Evolutionary conservation across 2,888 invertebrate species (phyloP), one percentile per base, ranked within the genome.

Genomic region (Celastrina argiolus): DNA sequence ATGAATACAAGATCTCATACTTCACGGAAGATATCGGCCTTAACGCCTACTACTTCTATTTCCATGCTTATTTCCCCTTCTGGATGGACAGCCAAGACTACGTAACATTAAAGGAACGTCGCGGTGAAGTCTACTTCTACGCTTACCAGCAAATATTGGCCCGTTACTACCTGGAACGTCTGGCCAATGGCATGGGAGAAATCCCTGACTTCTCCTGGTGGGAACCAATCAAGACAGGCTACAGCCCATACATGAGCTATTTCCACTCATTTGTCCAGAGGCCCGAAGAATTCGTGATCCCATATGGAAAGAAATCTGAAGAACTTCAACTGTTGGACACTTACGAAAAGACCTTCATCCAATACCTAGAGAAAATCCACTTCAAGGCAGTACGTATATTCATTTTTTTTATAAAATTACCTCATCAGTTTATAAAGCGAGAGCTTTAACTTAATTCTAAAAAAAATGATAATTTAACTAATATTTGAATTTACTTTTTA

Each of bases 21-120:
- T 94, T 94, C 84, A 94, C 93, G 36, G 94, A 95, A 78, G 95
- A 95, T 76, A 87, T 95, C 72, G 94, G 94, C 69, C 84, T 94
- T 75, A 95, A 94, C 82, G 78, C 92, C 0, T 94, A 91, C 83
- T 95, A 95, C 86, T 93, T 92, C 82, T 93, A 92, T 81, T 92
- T 93, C 85, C 93, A 94, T 75, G 78, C 91, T 69, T 91, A 93
- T 68, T 91, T 91, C 76, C 94, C 95, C 51, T 94, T 93, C 91
- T 94, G 94, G 93, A 84, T 94, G 79, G 87, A 90, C 63, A 91
- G 92, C 66, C 84, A 92, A 31, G 84, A 92, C 65, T 90, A 88
- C 68, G 84, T 83, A 70, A 66, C 85, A 56, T 70, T 80, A 75
- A 93, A 92, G 74, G 91, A 93, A 70, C 91, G 93, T 76, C 93